Conservation (phyloP, 2,888 invertebrate species). For the Deroplatys truncata region DNA sequence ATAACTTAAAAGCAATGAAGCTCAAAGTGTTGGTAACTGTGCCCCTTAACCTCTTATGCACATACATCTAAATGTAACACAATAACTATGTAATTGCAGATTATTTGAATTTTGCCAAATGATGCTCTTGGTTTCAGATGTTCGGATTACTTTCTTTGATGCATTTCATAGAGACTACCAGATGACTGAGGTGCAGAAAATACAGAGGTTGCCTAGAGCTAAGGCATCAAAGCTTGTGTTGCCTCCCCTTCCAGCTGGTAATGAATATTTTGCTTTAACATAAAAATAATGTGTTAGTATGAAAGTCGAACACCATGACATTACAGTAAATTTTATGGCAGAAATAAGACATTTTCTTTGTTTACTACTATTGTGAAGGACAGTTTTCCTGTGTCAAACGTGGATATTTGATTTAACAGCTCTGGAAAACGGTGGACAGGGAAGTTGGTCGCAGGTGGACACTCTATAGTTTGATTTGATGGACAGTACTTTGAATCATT, state of each 20-base stretch:
- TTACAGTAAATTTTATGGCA: too few species aligned
- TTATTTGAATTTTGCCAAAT: neutral
- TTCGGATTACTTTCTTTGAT: neutral
- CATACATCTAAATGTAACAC: neutral
- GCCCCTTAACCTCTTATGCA: neutral
- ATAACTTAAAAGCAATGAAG: neutral
- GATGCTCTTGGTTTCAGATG: neutral
- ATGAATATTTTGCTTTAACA: neutral
- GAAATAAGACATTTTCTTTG: too few species aligned
- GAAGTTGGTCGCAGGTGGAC: too few species aligned
- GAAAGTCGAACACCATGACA: too few species aligned
- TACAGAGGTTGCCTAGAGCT: neutral
- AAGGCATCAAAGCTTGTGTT: neutral
- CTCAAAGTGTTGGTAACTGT: neutral
- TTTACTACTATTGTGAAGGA: too few species aligned
- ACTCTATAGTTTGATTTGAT: too few species aligned
- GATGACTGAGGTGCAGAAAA: constrained; percentile 19
- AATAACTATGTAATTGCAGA: neutral
- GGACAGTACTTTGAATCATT: too few species aligned
- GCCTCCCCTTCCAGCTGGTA: constrained; percentile 3
- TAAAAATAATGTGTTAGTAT: neutral
- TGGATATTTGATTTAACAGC: too few species aligned
- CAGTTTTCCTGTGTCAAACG: too few species aligned
- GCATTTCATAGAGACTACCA: neutral
- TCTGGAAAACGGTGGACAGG: too few species aligned